These are phyloP conservation scores for Xenopus laevis DNA, from an alignment of 2,113 vertebrate genomes.

Conservation along the genomic window DNA sequence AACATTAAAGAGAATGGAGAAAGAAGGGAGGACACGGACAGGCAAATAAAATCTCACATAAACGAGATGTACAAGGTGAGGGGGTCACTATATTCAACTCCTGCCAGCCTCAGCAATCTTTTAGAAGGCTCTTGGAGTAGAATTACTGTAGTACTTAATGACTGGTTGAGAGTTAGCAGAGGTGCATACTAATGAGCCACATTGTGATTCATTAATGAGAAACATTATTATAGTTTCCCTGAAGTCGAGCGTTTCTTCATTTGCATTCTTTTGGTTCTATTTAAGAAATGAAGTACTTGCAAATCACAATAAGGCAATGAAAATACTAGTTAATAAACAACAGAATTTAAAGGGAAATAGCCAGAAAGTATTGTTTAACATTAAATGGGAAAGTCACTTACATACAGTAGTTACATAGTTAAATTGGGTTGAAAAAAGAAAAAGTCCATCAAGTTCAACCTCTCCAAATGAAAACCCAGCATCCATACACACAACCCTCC, in stretches of 20 bases:
- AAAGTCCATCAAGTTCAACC: too few species aligned
- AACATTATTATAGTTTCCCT: background rate
- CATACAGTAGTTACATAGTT: too few species aligned
- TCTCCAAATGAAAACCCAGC: too few species aligned
- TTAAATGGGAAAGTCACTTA: too few species aligned
- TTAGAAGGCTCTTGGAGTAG: background rate
- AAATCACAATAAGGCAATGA: too few species aligned
- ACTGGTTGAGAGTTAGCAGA: background rate
- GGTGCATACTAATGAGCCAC: background rate
- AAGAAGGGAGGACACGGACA: background rate
- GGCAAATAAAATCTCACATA: background rate
- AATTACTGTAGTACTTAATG: constrained; percentile 11
- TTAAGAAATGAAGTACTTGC: background rate
- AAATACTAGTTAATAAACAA: background rate
- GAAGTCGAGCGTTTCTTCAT: background rate
- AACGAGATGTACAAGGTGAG: constrained; percentile 12
- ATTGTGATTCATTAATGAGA: constrained; percentile 3
- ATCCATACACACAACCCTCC: too few species aligned
- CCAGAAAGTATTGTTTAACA: background rate
- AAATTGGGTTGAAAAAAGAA: too few species aligned
- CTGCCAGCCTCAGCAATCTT: constrained; percentile 12
- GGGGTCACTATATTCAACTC: background rate
- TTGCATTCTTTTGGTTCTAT: background rate
- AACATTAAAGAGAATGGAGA: constrained; percentile 15
- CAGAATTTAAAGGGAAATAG: background rate